phyloP scores from a whole-genome alignment of 1,140 invertebrate genomes.

The Mamestra configurata region DNA sequence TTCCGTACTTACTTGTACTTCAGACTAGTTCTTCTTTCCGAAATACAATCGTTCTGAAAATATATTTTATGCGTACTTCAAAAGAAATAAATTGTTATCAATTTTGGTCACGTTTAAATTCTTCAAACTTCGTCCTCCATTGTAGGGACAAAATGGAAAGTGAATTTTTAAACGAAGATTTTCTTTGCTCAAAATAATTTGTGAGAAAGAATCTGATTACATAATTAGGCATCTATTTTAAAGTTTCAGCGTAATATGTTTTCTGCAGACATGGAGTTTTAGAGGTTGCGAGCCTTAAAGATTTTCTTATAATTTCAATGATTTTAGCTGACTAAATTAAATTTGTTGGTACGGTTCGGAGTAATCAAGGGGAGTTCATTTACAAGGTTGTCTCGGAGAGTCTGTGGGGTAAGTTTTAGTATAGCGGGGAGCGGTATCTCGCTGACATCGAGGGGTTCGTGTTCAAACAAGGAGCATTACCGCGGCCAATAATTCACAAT shows the following conservation, averaged over 20 bases:
- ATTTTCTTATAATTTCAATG: constrained; percentile 24
- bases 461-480: constrained; percentile 60
- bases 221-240: constrained; percentile 49
- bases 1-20: constrained; percentile 21
- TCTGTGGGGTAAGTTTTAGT: constrained; percentile 6
- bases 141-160: constrained; percentile 49
- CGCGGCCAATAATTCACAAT: constrained; percentile 77
- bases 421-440: neutral
- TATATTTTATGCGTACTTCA: constrained; percentile 26
- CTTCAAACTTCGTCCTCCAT: constrained; percentile 49
- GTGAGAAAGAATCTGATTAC: constrained; percentile 49
- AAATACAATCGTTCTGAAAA: constrained; percentile 5
- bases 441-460: constrained; percentile 12
- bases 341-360: constrained; percentile 3
- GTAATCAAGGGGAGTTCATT: constrained; percentile 33
- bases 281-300: constrained; percentile 7
- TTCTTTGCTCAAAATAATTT: constrained; percentile 44
- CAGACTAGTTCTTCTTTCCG: constrained; percentile 19
- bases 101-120: constrained; percentile 68
- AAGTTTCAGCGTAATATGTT: constrained; percentile 36
- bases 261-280: constrained; percentile 28
- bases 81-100: constrained; percentile 56
- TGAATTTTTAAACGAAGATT: constrained; percentile 51
- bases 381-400: neutral
- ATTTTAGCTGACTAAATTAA: constrained; percentile 29